Percentiles rank a stretch among this genome's conserved stretches.
Conservation (phyloP, 2,113 vertebrate species). For the Phasianus colchicus region DNA sequence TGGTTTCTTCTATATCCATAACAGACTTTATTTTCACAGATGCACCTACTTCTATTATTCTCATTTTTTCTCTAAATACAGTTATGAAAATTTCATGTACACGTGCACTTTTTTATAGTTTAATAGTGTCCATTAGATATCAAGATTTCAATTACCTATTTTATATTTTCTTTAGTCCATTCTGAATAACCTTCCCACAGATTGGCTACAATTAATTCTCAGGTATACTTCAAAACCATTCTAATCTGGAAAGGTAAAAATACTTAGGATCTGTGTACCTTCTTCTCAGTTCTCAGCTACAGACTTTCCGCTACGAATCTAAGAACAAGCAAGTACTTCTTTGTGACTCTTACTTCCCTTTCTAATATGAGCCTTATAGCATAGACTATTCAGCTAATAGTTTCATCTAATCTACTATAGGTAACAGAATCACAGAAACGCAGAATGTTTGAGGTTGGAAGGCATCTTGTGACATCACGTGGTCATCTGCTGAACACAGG, state of each 20-base stretch:
- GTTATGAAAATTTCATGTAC: neutral
- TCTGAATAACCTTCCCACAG: neutral
- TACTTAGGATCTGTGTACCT: too few relatives aligned
- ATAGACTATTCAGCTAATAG: too few relatives aligned
- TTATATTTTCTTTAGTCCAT: conserved; percentile 16
- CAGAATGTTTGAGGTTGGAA: too few relatives aligned
- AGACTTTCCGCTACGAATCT: too few relatives aligned
- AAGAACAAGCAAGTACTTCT: too few relatives aligned
- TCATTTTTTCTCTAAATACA: neutral
- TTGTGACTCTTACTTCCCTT: too few relatives aligned
- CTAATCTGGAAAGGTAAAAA: neutral
- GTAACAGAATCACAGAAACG: too few relatives aligned
- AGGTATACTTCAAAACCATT: neutral
- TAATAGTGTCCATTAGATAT: neutral
- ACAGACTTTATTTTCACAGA: neutral
- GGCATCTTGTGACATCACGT: too few relatives aligned
- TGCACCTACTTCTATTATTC: neutral
- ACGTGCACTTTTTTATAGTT: neutral
- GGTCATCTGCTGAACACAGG: too few relatives aligned
- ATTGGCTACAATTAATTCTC: neutral
- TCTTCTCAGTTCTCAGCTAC: too few relatives aligned
- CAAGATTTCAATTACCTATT: neutral
- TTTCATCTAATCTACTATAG: too few relatives aligned
- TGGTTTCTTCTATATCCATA: neutral
- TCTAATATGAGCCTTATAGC: too few relatives aligned